Evolutionary conservation across 2,113 vertebrate species (phyloP).

Genomic region (Arothron firmamentum): DNA sequence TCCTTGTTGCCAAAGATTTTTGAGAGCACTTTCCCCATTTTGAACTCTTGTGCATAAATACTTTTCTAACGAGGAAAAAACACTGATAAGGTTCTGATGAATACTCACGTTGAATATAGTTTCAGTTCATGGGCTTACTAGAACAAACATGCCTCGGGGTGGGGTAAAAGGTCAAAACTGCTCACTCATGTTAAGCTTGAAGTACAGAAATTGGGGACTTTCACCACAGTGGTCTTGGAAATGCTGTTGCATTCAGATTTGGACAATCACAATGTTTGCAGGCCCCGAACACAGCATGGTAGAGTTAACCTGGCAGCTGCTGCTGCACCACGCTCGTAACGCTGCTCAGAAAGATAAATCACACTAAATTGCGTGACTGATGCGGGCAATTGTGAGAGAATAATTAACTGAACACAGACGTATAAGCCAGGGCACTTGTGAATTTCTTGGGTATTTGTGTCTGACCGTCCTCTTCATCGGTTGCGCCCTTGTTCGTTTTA

Average conservation of each 20-base stretch:
- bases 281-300: constrained; percentile 58
- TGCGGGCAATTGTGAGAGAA: constrained; percentile 15
- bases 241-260: constrained; percentile 41
- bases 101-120: constrained; percentile 11
- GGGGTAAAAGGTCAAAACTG: constrained; percentile 35
- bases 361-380: constrained; percentile 11
- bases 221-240: constrained; percentile 9
- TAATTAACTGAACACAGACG: constrained; percentile 1
- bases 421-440: constrained; percentile 45
- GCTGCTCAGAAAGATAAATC: constrained; percentile 6
- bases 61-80: constrained; percentile 45
- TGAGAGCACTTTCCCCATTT: constrained; percentile 98
- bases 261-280: constrained; percentile 36
- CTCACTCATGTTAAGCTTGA: constrained; percentile 31
- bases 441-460: constrained; percentile 49
- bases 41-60: constrained; percentile 78
- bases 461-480: constrained; percentile 61
- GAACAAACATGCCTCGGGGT: constrained; percentile 42
- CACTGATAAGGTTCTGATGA: constrained; percentile 4
- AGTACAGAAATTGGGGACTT: constrained; percentile 1
- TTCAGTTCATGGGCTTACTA: constrained; percentile 28
- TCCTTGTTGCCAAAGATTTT: constrained; percentile 99
- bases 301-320: constrained; percentile 48
- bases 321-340: constrained; percentile 51
- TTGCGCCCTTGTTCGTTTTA: constrained; percentile 63